Evolutionary conservation across 2,797 vertebrate genomes (phyloP).

Genomic region (Crenichthys baileyi): DNA sequence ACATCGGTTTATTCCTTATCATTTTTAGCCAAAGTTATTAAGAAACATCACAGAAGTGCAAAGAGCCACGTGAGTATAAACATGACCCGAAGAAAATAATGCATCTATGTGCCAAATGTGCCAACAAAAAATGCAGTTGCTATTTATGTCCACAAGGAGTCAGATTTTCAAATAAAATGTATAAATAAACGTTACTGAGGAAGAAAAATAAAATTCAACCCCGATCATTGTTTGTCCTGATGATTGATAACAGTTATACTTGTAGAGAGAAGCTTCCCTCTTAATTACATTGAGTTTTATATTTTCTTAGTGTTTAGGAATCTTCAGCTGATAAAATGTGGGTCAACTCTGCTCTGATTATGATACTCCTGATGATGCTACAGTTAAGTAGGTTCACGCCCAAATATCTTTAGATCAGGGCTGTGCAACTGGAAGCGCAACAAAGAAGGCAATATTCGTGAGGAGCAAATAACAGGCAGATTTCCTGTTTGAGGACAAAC

Average conservation of each 20-base stretch:
- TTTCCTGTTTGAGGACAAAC: slow-evolving; percentile 56
- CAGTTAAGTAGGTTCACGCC: slow-evolving; percentile 3
- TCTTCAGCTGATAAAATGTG: slow-evolving; percentile 5
- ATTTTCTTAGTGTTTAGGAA: slow-evolving; percentile 18
- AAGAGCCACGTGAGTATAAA: not conserved
- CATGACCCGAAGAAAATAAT: not conserved
- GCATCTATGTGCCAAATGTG: not conserved
- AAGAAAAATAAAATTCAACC: not conserved
- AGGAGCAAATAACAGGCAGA: slow-evolving; percentile 53
- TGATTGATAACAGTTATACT: not conserved
- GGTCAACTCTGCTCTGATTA: slow-evolving; percentile 23
- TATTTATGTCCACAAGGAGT: slow-evolving; percentile 27
- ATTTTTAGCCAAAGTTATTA: too few relatives aligned
- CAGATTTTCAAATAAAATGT: slow-evolving; percentile 30
- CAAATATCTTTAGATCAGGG: slow-evolving; percentile 46
- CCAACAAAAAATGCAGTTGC: slow-evolving; percentile 8
- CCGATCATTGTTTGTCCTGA: not conserved
- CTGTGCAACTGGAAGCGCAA: slow-evolving; percentile 67
- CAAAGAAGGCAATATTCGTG: slow-evolving; percentile 79
- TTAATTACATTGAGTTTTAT: slow-evolving; percentile 7
- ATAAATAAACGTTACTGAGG: not conserved
- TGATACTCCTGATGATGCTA: slow-evolving; percentile 53
- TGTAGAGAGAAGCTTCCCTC: not conserved
- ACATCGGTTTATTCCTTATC: too few relatives aligned
- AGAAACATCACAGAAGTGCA: too few relatives aligned